Base-by-base conservation (phyloP, 2,888 invertebrate genomes). In the Pterostichus niger region DNA sequence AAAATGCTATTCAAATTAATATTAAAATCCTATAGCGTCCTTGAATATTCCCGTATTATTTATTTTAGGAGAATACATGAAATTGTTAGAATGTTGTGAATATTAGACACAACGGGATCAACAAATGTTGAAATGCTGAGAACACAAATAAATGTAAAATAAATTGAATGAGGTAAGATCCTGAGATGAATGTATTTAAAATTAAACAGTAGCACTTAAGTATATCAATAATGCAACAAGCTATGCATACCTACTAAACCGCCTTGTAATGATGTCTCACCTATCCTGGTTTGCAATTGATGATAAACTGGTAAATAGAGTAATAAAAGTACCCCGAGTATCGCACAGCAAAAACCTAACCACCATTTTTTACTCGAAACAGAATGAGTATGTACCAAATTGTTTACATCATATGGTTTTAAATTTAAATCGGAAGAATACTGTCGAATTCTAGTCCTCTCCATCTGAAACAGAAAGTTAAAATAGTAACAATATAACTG, bases 181-280 rank as follows among this genome's bases (percentile, higher is more conserved):
- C 5, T 0, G 56, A 24, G 59, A 24, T 17, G 59, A 59, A 59
- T 59, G 17, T 59, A 59, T 64, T 49, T 59, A 64, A 64, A 64
- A 64, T 64, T 64, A 49, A 49, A 49, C 10, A 9, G 9, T 33
- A 64, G 64, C 64, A 64, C 35, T 54, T 77, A 77, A 77, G 77
- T 77, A 77, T 56, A 77, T 56, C 40, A 75, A 75, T 52, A 75
- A 71, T 33, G 49, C 75, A 35, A 49, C 75, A 75, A 75, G 75
- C 75, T 75, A 85, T 84, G 85, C 85, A 84, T 85, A 85, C 85
- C 85, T 86, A 86, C 84, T 83, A 82, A 79, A 85, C 84, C 84
- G 84, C 84, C 85, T 61, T 84, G 85, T 84, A 85, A 84, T 84
- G 84, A 68, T 83, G 83, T 73, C 86, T 86, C 85, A 87, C 87